Percentiles rank a stretch among this genome's conserved stretches.
Evolutionary conservation across 2,888 invertebrate species (phyloP).

Genomic region (Alloplasta piceator): DNA sequence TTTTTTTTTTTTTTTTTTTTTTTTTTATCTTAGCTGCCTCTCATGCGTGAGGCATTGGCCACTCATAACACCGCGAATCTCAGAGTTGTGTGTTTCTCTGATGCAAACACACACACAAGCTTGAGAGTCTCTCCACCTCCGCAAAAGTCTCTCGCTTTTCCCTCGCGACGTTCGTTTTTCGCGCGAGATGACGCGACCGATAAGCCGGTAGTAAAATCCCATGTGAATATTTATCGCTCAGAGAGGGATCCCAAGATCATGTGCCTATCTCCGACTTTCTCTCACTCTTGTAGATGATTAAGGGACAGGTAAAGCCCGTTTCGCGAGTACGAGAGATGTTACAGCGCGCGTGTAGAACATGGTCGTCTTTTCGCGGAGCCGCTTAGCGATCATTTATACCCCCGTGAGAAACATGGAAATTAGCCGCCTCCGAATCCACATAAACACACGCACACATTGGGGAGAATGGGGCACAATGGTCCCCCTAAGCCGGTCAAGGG

Average conservation of each 20-base stretch:
- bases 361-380: conserved; percentile 19
- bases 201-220: conserved; percentile 62
- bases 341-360: conserved; percentile 33
- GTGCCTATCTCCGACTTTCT: conserved; percentile 3
- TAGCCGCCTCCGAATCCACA: conserved; percentile 24
- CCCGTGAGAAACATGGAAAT: conserved; percentile 58
- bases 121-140: conserved; percentile 24
- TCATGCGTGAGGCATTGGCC: background rate
- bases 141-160: conserved; percentile 31
- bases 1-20: conserved; percentile 18
- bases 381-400: conserved; percentile 46
- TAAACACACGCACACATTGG: background rate
- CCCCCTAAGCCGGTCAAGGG: no score
- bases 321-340: conserved; percentile 37
- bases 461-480: no score
- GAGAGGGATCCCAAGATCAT: conserved; percentile 2
- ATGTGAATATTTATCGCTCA: conserved; percentile 61
- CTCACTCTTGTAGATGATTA: background rate
- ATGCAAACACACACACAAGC: background rate
- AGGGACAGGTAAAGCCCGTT: conserved; percentile 35
- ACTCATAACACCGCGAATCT: conserved; percentile 27
- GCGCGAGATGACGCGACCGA: conserved; percentile 62
- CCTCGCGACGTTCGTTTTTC: conserved; percentile 56
- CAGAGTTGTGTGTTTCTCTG: conserved; percentile 7
- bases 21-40: conserved; percentile 55